Base-by-base conservation (phyloP, 2,888 invertebrate genomes). In the Phymatocera aterrima region DNA sequence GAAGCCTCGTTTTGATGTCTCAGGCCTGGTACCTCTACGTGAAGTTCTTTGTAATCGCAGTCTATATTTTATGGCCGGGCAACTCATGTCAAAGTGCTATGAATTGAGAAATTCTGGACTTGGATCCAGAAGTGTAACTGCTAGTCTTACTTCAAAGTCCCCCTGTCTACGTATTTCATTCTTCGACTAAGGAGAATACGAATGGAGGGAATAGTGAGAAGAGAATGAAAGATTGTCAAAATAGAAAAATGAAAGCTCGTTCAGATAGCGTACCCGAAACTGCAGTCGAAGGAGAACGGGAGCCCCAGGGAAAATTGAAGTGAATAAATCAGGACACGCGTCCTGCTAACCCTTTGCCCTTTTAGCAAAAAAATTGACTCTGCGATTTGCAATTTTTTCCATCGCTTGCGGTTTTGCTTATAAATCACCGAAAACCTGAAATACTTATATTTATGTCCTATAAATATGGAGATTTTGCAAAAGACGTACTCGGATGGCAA, bases 311-410 rank as follows among this genome's bases (percentile, higher is more conserved):
- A 81, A 83, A 83, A 80, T 83, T 80, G 81, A 81, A 80, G 80
- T 79, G 51, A 78, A 78, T 81, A 82, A 82, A 82, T 82, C 81
- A 81, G 60, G 75, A 12, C 15, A 21, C n/a, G 75, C 57, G 57
- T 75, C 54, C 75, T 40, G 31, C 43, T 75, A 75, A 75, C 75
- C 75, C 75, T 75, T 75, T 60, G 60, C 37, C 75, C 57, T 75
- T 40, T 57, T 43, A 60, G 75, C 57, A n/a, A 60, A 57, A 75
- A 75, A 75, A 75, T 75, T 75, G 75, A 75, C 75, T 75, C 43
- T 21, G 43, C 75, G 54, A 54, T 54, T 60, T 54, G 54, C 40
- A 54, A 75, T 75, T 75, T 75, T 75, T 75, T 75, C 28, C 57
- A 57, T 24, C 57, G 75, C 75, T 75, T 57, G 24, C 24, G 72